A percentile compares a stretch with the other conserved stretches of the same genome.
Conservation (phyloP, 2,888 invertebrate genomes). For the Drosophila lacicola region DNA sequence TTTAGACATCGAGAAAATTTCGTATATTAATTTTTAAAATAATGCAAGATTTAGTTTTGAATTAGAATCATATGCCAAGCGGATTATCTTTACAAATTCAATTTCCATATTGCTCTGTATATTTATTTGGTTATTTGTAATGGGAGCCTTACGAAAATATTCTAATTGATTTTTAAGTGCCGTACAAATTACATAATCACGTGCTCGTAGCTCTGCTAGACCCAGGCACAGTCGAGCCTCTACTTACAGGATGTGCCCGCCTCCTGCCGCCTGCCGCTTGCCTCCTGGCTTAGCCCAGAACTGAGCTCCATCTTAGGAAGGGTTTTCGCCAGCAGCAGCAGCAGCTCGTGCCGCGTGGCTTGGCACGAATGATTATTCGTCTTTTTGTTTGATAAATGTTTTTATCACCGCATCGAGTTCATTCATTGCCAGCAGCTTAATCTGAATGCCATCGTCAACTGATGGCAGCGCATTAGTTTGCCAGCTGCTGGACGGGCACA, state of each 20-base stretch:
- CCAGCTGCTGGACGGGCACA: slow-evolving; percentile 52
- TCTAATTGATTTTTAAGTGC: slow-evolving; percentile 80
- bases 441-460: slow-evolving; percentile 85
- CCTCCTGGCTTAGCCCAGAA: not conserved
- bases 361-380: slow-evolving; percentile 81
- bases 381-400: slow-evolving; percentile 84
- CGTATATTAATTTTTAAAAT: not conserved
- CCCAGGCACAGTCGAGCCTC: slow-evolving; percentile 4
- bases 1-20: too few relatives aligned
- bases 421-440: slow-evolving; percentile 85
- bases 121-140: slow-evolving; percentile 28
- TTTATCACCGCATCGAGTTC: slow-evolving; percentile 85
- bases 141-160: slow-evolving; percentile 24
- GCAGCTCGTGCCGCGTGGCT: slow-evolving; percentile 55
- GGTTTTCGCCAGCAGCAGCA: slow-evolving; percentile 25
- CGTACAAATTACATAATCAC: slow-evolving; percentile 74
- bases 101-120: slow-evolving; percentile 8
- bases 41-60: not conserved
- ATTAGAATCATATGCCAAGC: slow-evolving; percentile 1
- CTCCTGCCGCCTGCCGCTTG: not conserved
- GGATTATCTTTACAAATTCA: slow-evolving; percentile 4
- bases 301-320: slow-evolving; percentile 35
- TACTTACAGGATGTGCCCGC: not conserved
- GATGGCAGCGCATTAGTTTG: slow-evolving; percentile 85
- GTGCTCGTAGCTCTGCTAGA: slow-evolving; percentile 27